Percentiles rank a stretch among this genome's conserved stretches.
Conservation (phyloP, 1,140 invertebrate genomes). For the Asobara japonica region DNA sequence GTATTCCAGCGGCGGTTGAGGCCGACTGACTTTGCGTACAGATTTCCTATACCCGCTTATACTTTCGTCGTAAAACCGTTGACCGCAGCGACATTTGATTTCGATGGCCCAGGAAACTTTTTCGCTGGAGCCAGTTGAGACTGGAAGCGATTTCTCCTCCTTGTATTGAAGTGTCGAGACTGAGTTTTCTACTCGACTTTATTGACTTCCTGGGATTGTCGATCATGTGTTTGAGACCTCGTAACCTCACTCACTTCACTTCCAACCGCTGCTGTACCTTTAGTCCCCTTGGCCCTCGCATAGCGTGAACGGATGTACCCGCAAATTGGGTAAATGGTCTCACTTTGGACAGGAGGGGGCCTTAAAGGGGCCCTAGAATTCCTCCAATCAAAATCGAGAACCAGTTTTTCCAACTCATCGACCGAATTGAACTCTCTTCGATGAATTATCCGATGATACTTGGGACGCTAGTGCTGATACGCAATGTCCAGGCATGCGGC, state of each 20-base stretch:
- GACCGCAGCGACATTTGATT: too few species aligned
- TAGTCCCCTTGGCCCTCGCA: not conserved
- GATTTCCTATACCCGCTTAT: too few species aligned
- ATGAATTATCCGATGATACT: not conserved
- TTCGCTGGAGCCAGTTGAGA: too few species aligned
- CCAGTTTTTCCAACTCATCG: not conserved
- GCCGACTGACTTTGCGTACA: too few species aligned
- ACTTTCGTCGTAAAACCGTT: too few species aligned
- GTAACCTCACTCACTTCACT: not conserved
- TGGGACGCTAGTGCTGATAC: not conserved
- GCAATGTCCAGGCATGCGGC: not conserved
- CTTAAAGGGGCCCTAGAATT: not conserved
- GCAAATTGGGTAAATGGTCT: not conserved
- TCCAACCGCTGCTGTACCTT: not conserved
- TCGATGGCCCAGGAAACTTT: too few species aligned
- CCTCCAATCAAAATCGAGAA: not conserved
- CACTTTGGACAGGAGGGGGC: not conserved
- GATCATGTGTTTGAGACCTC: not conserved
- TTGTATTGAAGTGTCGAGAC: too few species aligned
- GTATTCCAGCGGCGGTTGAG: too few species aligned
- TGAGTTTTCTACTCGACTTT: too few species aligned
- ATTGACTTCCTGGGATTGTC: too few species aligned
- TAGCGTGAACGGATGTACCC: not conserved
- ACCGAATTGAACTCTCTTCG: not conserved
- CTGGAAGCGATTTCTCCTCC: too few species aligned